These are phyloP conservation scores for Dendrocincla tyrannina DNA, from an alignment of 2,797 vertebrate genomes.

Conservation along the genomic window DNA sequence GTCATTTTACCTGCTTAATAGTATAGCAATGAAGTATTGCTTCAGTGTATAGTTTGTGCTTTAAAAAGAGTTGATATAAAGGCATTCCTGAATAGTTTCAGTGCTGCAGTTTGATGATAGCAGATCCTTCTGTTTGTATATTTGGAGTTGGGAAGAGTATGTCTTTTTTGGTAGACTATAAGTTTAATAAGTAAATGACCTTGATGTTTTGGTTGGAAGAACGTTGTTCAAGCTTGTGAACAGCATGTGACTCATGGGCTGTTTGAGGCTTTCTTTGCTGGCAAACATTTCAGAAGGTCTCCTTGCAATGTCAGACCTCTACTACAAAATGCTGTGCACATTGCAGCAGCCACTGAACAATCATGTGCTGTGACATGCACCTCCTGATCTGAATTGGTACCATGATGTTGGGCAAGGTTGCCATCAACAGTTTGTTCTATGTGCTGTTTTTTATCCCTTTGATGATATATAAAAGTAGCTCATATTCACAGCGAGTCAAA, in stretches of 20 bases:
- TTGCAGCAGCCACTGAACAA: background rate
- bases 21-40: background rate
- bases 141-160: background rate
- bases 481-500: background rate
- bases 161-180: conserved; percentile 44
- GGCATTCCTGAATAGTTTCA: background rate
- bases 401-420: background rate
- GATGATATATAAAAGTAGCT: background rate
- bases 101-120: background rate
- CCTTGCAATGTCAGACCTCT: background rate
- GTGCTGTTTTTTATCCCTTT: background rate
- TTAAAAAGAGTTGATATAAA: background rate
- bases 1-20: background rate
- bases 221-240: background rate
- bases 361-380: rapidly evolving
- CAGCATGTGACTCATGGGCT: background rate
- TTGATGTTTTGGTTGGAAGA: background rate
- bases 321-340: rapidly evolving
- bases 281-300: background rate
- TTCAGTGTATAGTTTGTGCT: background rate
- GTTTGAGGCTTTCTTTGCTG: background rate
- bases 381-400: conserved; percentile 14
- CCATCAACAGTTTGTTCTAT: background rate
- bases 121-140: conserved; percentile 29
- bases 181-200: conserved; percentile 15